Percentiles rank a stretch among this genome's conserved stretches.
Evolutionary conservation across 2,113 vertebrate species (phyloP).

Genomic region (Abramis brama): DNA sequence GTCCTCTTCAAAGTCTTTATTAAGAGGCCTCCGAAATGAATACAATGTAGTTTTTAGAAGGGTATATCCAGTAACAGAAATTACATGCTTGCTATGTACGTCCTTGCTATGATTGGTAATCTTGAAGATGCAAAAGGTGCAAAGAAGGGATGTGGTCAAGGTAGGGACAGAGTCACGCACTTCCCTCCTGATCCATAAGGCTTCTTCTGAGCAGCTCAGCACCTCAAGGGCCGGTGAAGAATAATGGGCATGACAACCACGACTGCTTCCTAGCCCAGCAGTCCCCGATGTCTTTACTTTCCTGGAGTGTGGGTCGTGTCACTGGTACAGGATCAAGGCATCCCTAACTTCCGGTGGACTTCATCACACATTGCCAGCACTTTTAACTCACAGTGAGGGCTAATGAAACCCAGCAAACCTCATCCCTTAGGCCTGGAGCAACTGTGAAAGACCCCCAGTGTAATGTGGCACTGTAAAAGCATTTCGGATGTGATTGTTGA

Average conservation of each 20-base stretch:
- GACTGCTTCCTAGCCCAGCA: background rate
- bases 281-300: background rate
- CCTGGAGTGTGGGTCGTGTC: background rate
- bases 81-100: background rate
- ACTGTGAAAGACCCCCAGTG: background rate
- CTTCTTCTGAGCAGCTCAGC: background rate
- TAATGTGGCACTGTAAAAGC: background rate
- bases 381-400: background rate
- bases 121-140: background rate
- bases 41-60: background rate
- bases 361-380: background rate
- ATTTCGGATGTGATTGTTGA: background rate
- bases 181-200: background rate
- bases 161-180: background rate
- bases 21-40: background rate
- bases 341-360: background rate
- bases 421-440: conserved; percentile 5
- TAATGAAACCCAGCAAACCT: conserved; percentile 36
- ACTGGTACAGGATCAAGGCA: background rate
- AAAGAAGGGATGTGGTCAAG: background rate
- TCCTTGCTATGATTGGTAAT: background rate
- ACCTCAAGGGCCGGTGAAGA: too few relatives aligned
- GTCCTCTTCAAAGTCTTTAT: background rate
- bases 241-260: background rate
- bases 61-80: background rate